Base-by-base conservation (phyloP, 2,113 vertebrate genomes). In the Sebastes schlegelii region DNA sequence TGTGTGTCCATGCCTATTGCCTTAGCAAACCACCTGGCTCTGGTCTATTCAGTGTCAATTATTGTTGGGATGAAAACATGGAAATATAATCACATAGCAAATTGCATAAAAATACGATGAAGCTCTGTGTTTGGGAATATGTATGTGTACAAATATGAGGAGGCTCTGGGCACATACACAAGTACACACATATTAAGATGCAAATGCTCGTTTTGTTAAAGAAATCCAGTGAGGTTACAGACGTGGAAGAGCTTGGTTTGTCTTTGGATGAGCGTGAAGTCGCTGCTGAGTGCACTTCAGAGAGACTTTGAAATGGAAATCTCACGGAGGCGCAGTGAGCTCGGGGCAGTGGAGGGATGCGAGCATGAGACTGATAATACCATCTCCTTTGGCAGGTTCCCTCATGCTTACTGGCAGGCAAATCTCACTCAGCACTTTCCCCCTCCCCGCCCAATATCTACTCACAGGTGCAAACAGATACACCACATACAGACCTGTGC, bases 281-380 rank as follows among this genome's bases (percentile, higher is more conserved):
- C 89, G 82, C 78, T 82, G 77, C 77, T 63, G 77, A 82, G 77
- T 75, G 76, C 74, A 80, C 72, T 70, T 84, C 74, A 83, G 75
- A 82, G 69, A 6, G 26, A 88, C 85, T 93, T 90, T 89, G 83
- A 93, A 93, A 93, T 92, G 90, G 67, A 91, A 90, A 93, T 89
- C 79, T 77, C 54, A 76, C 5, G 16, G 74, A 66, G 77, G 64
- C 54, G 19, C 60, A 75, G 40, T 72, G 74, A 83, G 74, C 90
- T 87, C 3, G 1, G 54, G 86, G 90, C 85, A 81, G 51, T n/a
- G 21, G 76, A 73, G 77, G 63, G 79, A 85, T 86, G 82, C 5
- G 60, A 88, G 70, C 8, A 10, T 64, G 75, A 77, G 82, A 61
- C 60, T 70, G 71, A 74, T 71, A 84, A 89, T 86, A 72, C 21